Conservation (phyloP, 92 coral and sea anemone genomes). For the Umimayanthus chanpuru region DNA sequence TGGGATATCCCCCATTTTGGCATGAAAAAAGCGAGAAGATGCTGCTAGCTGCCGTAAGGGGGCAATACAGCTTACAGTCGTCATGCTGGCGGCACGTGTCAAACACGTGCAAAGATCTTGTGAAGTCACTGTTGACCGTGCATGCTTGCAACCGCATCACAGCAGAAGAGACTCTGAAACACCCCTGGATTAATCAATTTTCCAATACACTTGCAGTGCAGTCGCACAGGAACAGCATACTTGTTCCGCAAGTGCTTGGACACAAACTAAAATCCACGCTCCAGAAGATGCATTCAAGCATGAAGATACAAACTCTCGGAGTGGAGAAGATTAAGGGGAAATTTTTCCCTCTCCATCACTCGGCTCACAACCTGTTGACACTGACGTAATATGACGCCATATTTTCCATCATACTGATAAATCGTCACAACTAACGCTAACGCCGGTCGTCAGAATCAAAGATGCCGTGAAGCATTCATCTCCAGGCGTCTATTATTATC, state of each 20-base stretch:
- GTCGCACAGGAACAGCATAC: conserved; percentile 14
- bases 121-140: conserved; percentile 68
- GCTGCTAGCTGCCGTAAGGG: conserved; percentile 81
- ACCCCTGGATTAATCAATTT: conserved; percentile 77
- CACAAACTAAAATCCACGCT: conserved; percentile 73
- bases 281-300: conserved; percentile 74
- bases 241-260: conserved; percentile 21
- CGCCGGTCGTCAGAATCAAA: no score
- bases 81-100: conserved; percentile 74
- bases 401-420: not conserved
- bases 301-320: conserved; percentile 72
- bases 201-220: not conserved
- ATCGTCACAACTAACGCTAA: no score
- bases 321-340: conserved; percentile 71
- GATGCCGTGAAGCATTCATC: no score
- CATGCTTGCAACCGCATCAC: conserved; percentile 71
- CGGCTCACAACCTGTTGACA: conserved; percentile 76
- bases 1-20: conserved; percentile 98
- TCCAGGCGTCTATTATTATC: no score
- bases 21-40: conserved; percentile 74
- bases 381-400: conserved; percentile 25
- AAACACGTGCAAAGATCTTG: conserved; percentile 74
- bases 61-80: conserved; percentile 69
- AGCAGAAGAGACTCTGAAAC: conserved; percentile 75
- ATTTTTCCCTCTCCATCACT: conserved; percentile 82